phyloP scores from a whole-genome alignment of 2,888 invertebrate genomes.

The Beris morrisii region DNA sequence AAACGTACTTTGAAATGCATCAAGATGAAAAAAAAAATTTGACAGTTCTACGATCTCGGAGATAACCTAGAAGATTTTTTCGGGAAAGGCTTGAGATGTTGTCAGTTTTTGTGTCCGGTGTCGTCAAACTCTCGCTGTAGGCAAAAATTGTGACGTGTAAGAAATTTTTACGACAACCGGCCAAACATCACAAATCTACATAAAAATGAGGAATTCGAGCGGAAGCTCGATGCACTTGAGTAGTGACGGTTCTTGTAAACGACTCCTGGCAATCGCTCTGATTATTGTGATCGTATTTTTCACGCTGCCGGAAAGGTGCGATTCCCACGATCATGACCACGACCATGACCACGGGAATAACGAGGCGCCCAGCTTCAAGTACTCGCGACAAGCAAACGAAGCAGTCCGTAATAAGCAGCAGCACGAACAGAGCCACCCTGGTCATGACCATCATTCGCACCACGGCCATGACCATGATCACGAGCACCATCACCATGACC shows the following conservation, averaged over 20 bases:
- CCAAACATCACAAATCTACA: not conserved
- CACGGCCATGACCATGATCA: conserved; percentile 43
- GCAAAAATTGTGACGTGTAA: conserved; percentile 22
- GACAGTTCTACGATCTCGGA: too few species aligned
- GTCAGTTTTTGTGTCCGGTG: too few species aligned
- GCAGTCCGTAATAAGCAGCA: conserved; percentile 40
- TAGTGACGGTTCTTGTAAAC: conserved; percentile 24
- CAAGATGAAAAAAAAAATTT: too few species aligned
- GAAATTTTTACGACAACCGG: not conserved
- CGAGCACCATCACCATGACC: conserved; percentile 39
- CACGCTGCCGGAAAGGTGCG: conserved; percentile 52
- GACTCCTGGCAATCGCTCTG: conserved; percentile 44
- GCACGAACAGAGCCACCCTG: conserved; percentile 41
- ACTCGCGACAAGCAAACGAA: conserved; percentile 72
- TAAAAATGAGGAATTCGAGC: conserved; percentile 7
- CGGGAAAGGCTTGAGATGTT: too few species aligned
- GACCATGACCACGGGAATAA: conserved; percentile 58
- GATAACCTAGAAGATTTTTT: too few species aligned
- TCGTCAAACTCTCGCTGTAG: too few species aligned
- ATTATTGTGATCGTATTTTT: conserved; percentile 49
- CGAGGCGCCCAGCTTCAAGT: conserved; percentile 78
- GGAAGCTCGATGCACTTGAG: not conserved
- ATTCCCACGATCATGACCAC: conserved; percentile 57
- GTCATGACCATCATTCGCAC: conserved; percentile 45
- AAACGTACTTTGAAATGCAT: too few species aligned